Evolutionary conservation across 2,888 invertebrate genomes (phyloP).

Genomic region (Vandiemenella viatica): DNA sequence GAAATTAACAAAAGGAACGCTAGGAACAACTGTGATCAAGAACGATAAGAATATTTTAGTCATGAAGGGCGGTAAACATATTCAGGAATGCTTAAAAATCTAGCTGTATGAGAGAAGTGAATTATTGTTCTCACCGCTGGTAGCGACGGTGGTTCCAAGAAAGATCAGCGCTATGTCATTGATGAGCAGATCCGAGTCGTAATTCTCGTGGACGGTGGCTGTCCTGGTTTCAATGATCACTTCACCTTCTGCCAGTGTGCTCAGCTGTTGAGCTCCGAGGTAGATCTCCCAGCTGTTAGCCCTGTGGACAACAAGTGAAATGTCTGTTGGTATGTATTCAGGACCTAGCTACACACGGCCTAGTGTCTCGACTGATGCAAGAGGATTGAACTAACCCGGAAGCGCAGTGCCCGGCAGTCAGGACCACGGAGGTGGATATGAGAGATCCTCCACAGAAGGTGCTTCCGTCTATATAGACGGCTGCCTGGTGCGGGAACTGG

Average conservation of each 20-base stretch:
- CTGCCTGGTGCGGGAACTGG: background rate
- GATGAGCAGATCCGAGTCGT: background rate
- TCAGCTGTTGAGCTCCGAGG: background rate
- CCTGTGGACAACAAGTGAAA: background rate
- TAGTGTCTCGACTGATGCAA: no score
- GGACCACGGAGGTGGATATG: background rate
- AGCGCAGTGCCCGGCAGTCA: background rate
- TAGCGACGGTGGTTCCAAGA: background rate
- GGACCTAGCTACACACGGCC: no score
- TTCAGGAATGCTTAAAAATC: no score
- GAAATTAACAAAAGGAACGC: no score
- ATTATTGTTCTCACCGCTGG: background rate
- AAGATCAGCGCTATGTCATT: background rate
- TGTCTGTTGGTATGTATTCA: no score
- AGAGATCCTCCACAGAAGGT: background rate
- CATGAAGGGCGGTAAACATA: no score
- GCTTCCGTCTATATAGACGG: background rate
- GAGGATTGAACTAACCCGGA: background rate
- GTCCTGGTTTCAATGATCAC: background rate
- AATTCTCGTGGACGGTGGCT: background rate
- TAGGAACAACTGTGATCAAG: no score
- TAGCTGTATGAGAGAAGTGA: no score
- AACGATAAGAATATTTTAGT: no score
- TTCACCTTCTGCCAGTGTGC: background rate
- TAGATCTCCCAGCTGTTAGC: background rate